Evolutionary conservation across 92 coral and sea anemone genomes (phyloP), one percentile per base, ranked within the genome.

Genomic region (Heliopora coerulea): DNA sequence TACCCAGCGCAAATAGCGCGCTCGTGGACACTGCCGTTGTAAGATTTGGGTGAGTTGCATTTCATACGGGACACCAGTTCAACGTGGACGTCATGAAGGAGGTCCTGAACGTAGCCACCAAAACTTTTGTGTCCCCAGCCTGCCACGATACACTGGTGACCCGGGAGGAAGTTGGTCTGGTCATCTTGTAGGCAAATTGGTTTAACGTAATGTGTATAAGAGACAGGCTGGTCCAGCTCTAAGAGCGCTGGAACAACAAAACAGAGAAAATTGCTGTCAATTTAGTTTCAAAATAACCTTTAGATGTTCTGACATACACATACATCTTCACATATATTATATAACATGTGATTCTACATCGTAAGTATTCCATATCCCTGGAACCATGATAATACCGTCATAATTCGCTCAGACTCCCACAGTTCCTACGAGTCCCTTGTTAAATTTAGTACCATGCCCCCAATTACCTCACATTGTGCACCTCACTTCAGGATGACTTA

Each of bases 1-100:
- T 86, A 91, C 5, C 97, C 97, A 3, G 97, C 97, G 68, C 97
- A 91, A 5, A 91, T 78, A 37, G 96, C 97, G 37, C 96, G 81
- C 61, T 78, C 80, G 78, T 91, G 97, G 57, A 91, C 72, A 56
- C 86, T 89, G 0, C 96, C 96, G 28, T 89, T 87, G 84, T 91
- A 91, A 33, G 97, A 91, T 28, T 50, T 25, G 19, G 37, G 84
- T 8, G 70, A 42, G 69, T 91, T 91, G 31, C 97, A 91, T 27
- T 82, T 83, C 73, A 58, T 44, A 4, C 82, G 79, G 2, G 97
- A 88, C 52, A 91, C 97, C 66, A 91, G 82, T 15, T 85, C 83
- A 12, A 91, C 85, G n/a, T 68, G 56, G 73, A 96, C 97, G 70
- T 91, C 96, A 21, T 84, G 79, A 27, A 91, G 76, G 27, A 79